These are phyloP conservation scores for Macroglossus sobrinus DNA, from an alignment of 2,113 vertebrate genomes.

Conservation along the genomic window DNA sequence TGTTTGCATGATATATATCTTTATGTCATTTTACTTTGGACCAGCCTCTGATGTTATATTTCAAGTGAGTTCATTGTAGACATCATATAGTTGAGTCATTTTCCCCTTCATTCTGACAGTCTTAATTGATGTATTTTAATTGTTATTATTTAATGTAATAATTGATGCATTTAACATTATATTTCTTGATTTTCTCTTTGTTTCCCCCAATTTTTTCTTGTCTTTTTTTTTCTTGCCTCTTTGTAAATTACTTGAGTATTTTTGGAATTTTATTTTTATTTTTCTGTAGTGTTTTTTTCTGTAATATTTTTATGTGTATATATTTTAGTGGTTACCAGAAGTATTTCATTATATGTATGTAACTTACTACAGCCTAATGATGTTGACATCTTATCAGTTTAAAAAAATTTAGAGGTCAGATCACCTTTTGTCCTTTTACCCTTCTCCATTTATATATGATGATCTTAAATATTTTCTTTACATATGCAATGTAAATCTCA, in stretches of 20 bases:
- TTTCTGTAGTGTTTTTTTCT: neutral
- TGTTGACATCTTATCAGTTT: neutral
- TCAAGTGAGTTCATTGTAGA: neutral
- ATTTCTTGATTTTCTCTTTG: neutral
- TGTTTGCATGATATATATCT: neutral
- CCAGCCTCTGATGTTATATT: neutral
- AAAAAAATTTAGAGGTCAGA: neutral
- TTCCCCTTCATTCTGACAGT: neutral
- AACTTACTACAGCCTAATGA: neutral
- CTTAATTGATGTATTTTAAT: neutral
- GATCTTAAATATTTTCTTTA: neutral
- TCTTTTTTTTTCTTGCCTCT: neutral
- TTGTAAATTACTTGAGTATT: neutral
- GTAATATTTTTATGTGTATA: neutral
- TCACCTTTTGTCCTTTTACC: neutral
- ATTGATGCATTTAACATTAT: neutral
- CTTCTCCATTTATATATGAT: neutral
- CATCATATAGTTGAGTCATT: neutral
- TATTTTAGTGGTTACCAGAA: neutral
- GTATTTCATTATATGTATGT: neutral
- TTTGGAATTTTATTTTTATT: neutral
- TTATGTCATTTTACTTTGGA: neutral
- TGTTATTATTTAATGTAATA: neutral
- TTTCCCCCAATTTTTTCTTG: neutral
- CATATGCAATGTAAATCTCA: neutral